Conservation (phyloP, 2,888 invertebrate species). For the Enchytraeus crypticus region DNA sequence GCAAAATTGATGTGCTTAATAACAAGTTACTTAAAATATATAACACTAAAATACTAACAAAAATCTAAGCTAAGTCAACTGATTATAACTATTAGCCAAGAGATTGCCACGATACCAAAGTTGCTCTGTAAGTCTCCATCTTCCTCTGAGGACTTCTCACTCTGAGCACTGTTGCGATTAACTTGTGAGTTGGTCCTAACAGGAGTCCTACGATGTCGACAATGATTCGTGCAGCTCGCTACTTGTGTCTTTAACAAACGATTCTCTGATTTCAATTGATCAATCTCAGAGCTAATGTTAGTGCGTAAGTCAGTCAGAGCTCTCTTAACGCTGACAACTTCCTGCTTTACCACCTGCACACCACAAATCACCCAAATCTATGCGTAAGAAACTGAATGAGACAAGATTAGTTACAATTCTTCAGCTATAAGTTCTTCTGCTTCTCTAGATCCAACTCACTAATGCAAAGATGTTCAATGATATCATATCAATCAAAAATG, state of each 20-base stretch:
- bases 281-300: slow-evolving; percentile 14
- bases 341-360: slow-evolving; percentile 12
- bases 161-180: slow-evolving; percentile 6
- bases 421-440: no score
- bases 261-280: slow-evolving; percentile 17
- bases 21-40: no score
- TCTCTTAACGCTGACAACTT: slow-evolving; percentile 13
- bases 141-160: slow-evolving; percentile 16
- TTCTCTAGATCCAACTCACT: no score
- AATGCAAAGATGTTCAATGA: no score
- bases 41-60: no score
- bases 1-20: no score
- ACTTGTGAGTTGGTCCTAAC: neutral
- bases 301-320: slow-evolving; percentile 12
- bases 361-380: no score
- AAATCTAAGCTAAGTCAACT: no score
- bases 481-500: no score
- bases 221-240: slow-evolving; percentile 8
- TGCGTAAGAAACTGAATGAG: no score
- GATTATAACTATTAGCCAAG: no score
- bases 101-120: slow-evolving; percentile 16
- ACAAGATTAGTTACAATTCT: no score
- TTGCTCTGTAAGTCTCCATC: slow-evolving; percentile 14
- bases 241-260: slow-evolving; percentile 14
- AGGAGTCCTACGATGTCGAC: slow-evolving; percentile 7